Base-by-base conservation (phyloP, 1,140 invertebrate species). In the Aleiodes sp. region DNA sequence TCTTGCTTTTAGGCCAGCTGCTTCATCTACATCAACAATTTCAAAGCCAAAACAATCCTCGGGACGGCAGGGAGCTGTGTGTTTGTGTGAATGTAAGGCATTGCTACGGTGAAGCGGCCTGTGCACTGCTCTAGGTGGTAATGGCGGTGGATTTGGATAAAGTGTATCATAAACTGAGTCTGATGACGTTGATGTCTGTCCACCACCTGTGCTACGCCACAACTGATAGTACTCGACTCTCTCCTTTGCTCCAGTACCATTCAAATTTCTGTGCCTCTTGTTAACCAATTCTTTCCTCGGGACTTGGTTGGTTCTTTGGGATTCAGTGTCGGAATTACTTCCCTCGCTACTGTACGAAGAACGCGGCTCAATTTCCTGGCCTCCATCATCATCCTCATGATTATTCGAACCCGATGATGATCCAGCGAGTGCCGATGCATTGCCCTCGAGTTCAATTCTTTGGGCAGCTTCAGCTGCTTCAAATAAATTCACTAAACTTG, bases 31-130 rank as follows among this genome's bases (percentile, higher is more conserved):
- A 76, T 93, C 92, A 62, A 93, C 92, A 41, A 94, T 89, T 82
- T 94, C 92, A 81, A 94, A 93, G 68, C 89, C 90, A 80, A 94
- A 94, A 63, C 90, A 89, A 79, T 93, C 92, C 85, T 94, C 92
- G 2, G 89, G 88, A 70, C 86, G 80, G 35, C 83, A 69, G 0
- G 81, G 82, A 31, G 77, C 68, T 10, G 77, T 66, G 39, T 80
- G 75, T 56, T 89, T 90, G 60, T 88, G 84, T 65, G 82, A 81
- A 80, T 90, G 88, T 61, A 81, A 78, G 70, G 90, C 90, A 73
- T 90, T 89, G 66, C 87, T 89, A 76, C 90, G 83, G 71, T 91
- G 89, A 65, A 91, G 80, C 8, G 90, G 90, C 73, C 88, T 88
- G 74, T 92, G 90, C 16, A 87, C 76, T n/a, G 83, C 72, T 69